These are phyloP conservation scores for Latheticus oryzae DNA, from an alignment of 2,888 invertebrate species.

Conservation along the genomic window DNA sequence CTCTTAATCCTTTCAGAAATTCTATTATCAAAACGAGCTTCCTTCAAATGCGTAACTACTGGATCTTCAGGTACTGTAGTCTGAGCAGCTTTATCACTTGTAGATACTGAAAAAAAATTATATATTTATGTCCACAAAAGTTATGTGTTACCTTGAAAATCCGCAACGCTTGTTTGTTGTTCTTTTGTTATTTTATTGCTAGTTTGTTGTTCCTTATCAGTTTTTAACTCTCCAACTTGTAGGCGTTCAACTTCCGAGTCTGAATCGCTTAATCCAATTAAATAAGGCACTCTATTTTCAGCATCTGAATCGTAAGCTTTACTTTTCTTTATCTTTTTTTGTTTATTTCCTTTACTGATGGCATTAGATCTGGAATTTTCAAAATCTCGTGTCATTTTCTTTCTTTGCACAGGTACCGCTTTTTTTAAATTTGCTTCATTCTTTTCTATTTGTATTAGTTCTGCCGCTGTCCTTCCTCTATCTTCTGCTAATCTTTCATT, in stretches of 20 bases:
- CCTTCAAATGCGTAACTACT: too few relatives aligned
- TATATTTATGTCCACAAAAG: constrained; percentile 1
- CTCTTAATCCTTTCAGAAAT: constrained; percentile 61
- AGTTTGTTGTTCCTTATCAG: neutral
- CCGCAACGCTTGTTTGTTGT: constrained; percentile 22
- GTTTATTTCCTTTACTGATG: constrained; percentile 43
- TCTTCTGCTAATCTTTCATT: constrained; percentile 59
- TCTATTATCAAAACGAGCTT: constrained; percentile 54
- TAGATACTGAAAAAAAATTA: constrained; percentile 21
- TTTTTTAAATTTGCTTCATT: constrained; percentile 51
- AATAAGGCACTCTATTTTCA: constrained; percentile 18
- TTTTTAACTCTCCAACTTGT: neutral
- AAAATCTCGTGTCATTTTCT: constrained; percentile 62
- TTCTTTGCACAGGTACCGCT: constrained; percentile 54
- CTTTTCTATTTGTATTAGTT: constrained; percentile 59
- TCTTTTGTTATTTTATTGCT: constrained; percentile 12
- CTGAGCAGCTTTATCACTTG: constrained; percentile 35
- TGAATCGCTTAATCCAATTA: constrained; percentile 6
- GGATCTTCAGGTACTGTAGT: constrained; percentile 4
- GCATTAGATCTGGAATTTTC: constrained; percentile 66
- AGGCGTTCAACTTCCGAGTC: neutral
- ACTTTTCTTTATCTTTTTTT: constrained; percentile 42
- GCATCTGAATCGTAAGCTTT: constrained; percentile 29
- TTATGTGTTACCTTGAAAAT: constrained; percentile 17
- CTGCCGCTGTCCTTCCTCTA: constrained; percentile 63